Percentiles rank a stretch among this genome's conserved stretches.
These are phyloP conservation scores for Squalus acanthias DNA, from an alignment of 2,797 vertebrate genomes.

Conservation along the genomic window DNA sequence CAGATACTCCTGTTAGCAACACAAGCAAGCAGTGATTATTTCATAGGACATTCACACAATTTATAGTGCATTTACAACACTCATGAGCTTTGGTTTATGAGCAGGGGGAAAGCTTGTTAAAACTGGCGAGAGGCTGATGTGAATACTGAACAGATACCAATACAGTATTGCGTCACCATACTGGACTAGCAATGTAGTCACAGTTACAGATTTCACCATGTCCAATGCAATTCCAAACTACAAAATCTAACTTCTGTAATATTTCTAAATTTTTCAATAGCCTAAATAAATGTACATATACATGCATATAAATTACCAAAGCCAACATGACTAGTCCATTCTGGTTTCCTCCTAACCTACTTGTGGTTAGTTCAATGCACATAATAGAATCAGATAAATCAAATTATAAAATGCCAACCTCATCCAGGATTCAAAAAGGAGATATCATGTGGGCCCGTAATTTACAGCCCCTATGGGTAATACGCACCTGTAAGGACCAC, in stretches of 20 bases:
- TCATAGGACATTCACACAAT: neutral
- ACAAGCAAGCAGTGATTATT: neutral
- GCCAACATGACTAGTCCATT: neutral
- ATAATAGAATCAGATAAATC: neutral
- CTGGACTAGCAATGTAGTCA: too few species aligned
- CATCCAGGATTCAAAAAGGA: neutral
- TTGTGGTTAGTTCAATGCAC: neutral
- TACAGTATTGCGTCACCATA: neutral
- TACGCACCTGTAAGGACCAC: too few species aligned
- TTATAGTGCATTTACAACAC: neutral
- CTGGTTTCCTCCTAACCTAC: neutral
- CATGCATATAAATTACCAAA: neutral
- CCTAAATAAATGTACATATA: neutral
- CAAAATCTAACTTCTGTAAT: neutral
- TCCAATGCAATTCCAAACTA: neutral
- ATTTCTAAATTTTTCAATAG: neutral
- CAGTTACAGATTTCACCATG: neutral
- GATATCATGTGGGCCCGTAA: too few species aligned
- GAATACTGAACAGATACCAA: neutral
- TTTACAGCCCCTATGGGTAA: too few species aligned
- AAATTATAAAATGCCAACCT: neutral
- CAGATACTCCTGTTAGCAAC: constrained; percentile 67
- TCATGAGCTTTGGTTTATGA: neutral
- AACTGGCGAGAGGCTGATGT: neutral
- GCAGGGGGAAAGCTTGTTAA: neutral